Conservation (phyloP, 2,888 invertebrate species). For the Artemia sinica region DNA sequence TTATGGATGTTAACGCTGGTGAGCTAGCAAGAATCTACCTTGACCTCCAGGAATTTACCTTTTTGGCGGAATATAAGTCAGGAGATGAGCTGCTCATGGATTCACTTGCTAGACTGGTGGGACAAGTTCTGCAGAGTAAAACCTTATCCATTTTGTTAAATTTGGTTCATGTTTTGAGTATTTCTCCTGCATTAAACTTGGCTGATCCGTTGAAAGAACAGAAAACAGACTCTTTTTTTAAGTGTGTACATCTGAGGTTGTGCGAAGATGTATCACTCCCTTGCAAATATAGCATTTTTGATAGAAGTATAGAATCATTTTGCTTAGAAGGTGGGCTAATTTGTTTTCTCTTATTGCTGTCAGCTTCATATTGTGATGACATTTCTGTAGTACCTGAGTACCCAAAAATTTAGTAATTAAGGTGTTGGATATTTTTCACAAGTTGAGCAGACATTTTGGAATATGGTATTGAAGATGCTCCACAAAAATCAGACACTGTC, state of each 20-base stretch:
- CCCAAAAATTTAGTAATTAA: no score
- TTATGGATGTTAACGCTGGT: background rate
- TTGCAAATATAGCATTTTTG: no score
- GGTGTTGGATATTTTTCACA: no score
- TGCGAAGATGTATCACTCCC: background rate
- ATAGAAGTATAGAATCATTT: background rate
- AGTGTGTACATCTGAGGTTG: no score
- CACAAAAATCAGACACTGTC: background rate
- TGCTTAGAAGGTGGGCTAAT: background rate
- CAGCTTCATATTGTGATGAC: background rate
- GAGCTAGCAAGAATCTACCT: background rate
- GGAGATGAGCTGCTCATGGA: background rate
- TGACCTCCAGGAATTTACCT: background rate
- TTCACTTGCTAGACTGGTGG: no score
- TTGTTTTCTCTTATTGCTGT: background rate
- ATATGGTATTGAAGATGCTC: background rate
- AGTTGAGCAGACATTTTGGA: background rate
- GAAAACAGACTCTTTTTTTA: conserved; percentile 1
- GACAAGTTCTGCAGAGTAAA: no score
- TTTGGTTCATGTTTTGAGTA: background rate
- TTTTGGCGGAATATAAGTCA: background rate
- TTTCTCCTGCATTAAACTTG: background rate
- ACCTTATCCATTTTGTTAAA: no score
- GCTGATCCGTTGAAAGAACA: background rate
- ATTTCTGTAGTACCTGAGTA: background rate